Conservation (phyloP, 2,797 vertebrate species). For the Darevskia mixta region DNA sequence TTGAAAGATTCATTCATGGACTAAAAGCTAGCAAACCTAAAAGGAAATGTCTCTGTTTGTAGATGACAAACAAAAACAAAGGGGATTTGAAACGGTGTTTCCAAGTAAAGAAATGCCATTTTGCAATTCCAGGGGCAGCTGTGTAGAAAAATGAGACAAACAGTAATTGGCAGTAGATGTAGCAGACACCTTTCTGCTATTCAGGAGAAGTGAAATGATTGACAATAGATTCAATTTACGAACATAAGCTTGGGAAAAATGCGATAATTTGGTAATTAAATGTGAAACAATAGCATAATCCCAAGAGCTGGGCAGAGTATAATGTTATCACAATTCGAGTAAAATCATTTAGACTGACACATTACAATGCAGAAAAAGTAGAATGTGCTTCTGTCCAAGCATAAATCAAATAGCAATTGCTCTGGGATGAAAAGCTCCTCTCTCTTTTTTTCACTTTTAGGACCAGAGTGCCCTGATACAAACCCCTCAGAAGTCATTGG, state of each 20-base stretch:
- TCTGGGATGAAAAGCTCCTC: background rate
- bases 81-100: slow-evolving; percentile 40
- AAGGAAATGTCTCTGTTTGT: slow-evolving; percentile 33
- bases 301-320: slow-evolving; percentile 29
- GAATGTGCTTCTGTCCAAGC: slow-evolving; percentile 43
- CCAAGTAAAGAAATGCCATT: slow-evolving; percentile 43
- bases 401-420: slow-evolving; percentile 15
- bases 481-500: background rate
- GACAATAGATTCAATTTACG: slow-evolving; percentile 62
- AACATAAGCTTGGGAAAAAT: slow-evolving; percentile 58
- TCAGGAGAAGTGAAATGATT: slow-evolving; percentile 49
- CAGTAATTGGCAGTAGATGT: slow-evolving; percentile 21
- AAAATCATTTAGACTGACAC: slow-evolving; percentile 49
- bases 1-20: slow-evolving; percentile 40
- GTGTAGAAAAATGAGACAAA: slow-evolving; percentile 48
- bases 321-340: slow-evolving; percentile 49
- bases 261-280: slow-evolving; percentile 73
- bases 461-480: background rate
- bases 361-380: slow-evolving; percentile 41
- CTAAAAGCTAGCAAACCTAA: slow-evolving; percentile 29
- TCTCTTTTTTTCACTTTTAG: background rate
- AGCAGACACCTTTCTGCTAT: slow-evolving; percentile 42
- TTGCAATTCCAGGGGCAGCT: slow-evolving; percentile 36
- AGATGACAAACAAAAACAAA: slow-evolving; percentile 48
- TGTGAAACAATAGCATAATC: slow-evolving; percentile 59